Base-by-base conservation (phyloP, 2,888 invertebrate genomes). In the Melikaiella ostensackeni region DNA sequence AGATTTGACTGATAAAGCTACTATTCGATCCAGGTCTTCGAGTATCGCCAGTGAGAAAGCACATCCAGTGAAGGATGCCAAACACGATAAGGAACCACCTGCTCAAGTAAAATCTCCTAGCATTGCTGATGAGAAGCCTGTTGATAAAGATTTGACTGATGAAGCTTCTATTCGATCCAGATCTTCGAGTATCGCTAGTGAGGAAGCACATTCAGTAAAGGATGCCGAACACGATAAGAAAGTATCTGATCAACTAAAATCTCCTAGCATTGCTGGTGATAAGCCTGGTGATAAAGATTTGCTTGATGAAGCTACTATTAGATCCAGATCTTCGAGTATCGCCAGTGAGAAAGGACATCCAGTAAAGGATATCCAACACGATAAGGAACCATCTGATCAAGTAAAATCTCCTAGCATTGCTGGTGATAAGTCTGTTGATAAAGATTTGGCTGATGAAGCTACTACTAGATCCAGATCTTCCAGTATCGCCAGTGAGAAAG, bases 401-500 rank as follows among this genome's bases (percentile, higher is more conserved):
- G n/a, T 19, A 42, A 75, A 61, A 50, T 61, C 77, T 38, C 46
- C 75, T 55, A 79, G 80, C 16, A 80, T 76, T 63, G 30, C 50
- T 19, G 76, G 63, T 76, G 79, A 77, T 77, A 64, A 78, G 74
- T 3, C 24, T 0, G 70, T 59, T n/a, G 77, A 75, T 13, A 74
- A 35, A n/a, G 46, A 66, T 16, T 16, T 24, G 1, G 35, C 33
- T 19, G 76, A 79, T 38, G 74, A 73, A 64, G 82, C 9, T 78
- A 75, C 63, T 27, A 11, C 13, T 19, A 80, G 77, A 75, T 85
- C 84, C 3, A 77, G 80, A 76, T 80, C 82, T 13, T 75, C 83
- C 4, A 84, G 81, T 57, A 35, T 78, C 59, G 42, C 73, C 2
- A 70, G 77, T n/a, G 76, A 77, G 30, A 78, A 75, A 35, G 24